Evolutionary conservation across 2,888 invertebrate species (phyloP).

Genomic region (Lycophotia porphyrea): DNA sequence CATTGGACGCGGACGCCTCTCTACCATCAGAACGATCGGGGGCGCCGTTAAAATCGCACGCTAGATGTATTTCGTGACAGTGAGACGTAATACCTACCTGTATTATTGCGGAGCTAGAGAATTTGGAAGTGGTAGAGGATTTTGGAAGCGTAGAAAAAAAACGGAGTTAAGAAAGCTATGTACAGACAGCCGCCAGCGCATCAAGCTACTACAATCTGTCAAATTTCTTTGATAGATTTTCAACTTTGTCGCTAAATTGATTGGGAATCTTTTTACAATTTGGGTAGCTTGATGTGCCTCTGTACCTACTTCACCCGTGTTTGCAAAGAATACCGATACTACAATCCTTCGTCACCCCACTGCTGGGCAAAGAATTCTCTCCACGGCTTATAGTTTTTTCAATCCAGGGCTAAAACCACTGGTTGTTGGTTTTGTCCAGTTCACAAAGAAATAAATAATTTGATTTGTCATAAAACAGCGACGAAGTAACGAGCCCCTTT

Average conservation of each 20-base stretch:
- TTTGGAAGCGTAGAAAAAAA: not conserved
- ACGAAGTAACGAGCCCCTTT: not conserved
- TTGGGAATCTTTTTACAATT: no score
- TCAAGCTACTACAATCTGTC: no score
- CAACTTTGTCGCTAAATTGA: no score
- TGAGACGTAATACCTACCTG: slow-evolving; percentile 72
- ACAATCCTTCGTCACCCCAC: no score
- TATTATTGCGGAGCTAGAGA: slow-evolving; percentile 55
- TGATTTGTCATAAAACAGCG: not conserved
- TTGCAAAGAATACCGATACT: not conserved
- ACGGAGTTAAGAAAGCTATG: not conserved
- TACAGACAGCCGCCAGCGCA: no score
- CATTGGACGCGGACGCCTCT: slow-evolving; percentile 45
- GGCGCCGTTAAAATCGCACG: slow-evolving; percentile 80
- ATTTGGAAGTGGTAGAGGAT: slow-evolving; percentile 32
- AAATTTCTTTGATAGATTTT: no score
- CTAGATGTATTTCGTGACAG: slow-evolving; percentile 80
- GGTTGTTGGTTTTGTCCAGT: not conserved
- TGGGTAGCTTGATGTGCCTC: no score
- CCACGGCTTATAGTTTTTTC: not conserved
- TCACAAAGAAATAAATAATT: not conserved
- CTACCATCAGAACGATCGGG: slow-evolving; percentile 54
- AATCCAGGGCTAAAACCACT: not conserved
- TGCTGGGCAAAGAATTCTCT: not conserved
- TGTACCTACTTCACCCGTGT: not conserved